These are phyloP conservation scores for Tychaedon coryphoeus DNA, from an alignment of 2,113 vertebrate genomes.

Conservation along the genomic window DNA sequence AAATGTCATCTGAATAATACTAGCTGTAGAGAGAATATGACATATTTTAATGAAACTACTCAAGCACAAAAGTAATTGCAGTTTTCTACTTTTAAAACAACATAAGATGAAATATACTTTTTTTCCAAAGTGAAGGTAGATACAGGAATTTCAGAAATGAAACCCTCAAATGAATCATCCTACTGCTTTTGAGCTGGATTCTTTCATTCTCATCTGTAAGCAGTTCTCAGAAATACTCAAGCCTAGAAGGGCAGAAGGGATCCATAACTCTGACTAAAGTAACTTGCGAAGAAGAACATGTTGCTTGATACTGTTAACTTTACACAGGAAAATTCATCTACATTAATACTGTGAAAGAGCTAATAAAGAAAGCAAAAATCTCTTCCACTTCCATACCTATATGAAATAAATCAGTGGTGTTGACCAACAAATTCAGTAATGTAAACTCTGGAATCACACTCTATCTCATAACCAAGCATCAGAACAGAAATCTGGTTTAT, in stretches of 20 bases:
- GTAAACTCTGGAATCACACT: neutral
- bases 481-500: neutral
- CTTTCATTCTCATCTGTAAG: neutral
- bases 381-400: neutral
- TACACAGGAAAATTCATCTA: neutral
- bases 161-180: neutral
- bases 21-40: neutral
- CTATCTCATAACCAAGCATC: neutral
- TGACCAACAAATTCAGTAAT: neutral
- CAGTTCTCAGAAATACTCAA: neutral
- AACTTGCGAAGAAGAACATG: neutral
- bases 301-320: neutral
- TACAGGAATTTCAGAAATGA: neutral
- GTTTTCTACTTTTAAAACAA: neutral
- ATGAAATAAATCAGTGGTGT: neutral
- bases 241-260: neutral
- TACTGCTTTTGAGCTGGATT: neutral
- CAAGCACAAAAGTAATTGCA: neutral
- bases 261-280: neutral
- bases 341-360: neutral
- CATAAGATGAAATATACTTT: neutral
- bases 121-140: neutral
- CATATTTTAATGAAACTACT: neutral
- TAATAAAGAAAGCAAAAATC: neutral
- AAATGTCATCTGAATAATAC: neutral